phyloP scores from a whole-genome alignment of 2,888 invertebrate genomes.

The Erebia palarica region DNA sequence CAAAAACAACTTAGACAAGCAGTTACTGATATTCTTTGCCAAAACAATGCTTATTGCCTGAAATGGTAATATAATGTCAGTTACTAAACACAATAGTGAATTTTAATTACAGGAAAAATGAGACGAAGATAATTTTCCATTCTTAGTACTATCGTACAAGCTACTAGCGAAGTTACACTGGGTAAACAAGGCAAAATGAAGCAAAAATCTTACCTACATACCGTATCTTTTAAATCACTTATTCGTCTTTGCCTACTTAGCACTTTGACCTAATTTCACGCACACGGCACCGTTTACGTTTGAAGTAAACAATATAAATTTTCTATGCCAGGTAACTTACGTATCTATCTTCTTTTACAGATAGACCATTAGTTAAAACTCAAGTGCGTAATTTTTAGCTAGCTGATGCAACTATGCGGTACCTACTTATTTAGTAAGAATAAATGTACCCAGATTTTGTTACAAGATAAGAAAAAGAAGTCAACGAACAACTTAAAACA shows the following conservation, averaged over 20 bases:
- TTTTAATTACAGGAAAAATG: too few species aligned
- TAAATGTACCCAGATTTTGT: constrained; percentile 7
- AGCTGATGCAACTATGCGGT: constrained; percentile 6
- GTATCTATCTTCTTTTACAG: constrained; percentile 4
- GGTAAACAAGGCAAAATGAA: background rate
- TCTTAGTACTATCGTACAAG: too few species aligned
- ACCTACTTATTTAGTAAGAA: background rate
- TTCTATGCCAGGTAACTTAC: constrained; percentile 12
- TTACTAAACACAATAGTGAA: too few species aligned
- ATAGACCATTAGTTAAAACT: constrained; percentile 9
- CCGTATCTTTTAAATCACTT: background rate
- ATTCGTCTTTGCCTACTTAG: constrained; percentile 21
- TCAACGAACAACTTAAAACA: constrained; percentile 1
- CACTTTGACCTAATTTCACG: constrained; percentile 24
- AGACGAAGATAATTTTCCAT: too few species aligned
- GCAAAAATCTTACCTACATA: background rate
- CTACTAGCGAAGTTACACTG: background rate
- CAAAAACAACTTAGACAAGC: too few species aligned
- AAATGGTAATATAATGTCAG: too few species aligned
- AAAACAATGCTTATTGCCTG: too few species aligned
- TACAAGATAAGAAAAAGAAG: constrained; percentile 1
- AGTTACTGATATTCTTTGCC: too few species aligned
- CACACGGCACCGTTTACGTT: constrained; percentile 5
- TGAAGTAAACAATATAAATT: constrained; percentile 27
- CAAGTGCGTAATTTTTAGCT: background rate